phyloP scores from a whole-genome alignment of 2,888 invertebrate species.

The Drosophila mulleri region DNA sequence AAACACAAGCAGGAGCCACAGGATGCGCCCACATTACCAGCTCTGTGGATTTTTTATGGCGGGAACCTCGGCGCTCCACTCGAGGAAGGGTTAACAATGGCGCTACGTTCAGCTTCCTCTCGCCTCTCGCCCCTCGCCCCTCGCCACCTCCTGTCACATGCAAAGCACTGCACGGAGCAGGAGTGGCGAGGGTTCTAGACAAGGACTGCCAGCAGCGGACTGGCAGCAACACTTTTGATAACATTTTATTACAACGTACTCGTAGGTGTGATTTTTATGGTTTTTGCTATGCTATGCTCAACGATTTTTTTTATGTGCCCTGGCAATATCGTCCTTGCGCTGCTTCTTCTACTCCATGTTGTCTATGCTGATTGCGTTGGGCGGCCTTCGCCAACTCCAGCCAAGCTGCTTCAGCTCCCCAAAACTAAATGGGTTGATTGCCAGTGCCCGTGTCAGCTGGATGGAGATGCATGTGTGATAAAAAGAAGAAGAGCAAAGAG shows the following conservation, averaged over 20 bases:
- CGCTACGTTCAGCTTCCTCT: slow-evolving; percentile 59
- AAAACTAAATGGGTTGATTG: slow-evolving; percentile 41
- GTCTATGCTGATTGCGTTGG: slow-evolving; percentile 73
- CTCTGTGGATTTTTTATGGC: slow-evolving; percentile 69
- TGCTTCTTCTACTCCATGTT: slow-evolving; percentile 45
- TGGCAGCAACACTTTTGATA: slow-evolving; percentile 80
- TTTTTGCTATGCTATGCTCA: slow-evolving; percentile 80
- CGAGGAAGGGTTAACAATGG: slow-evolving; percentile 74
- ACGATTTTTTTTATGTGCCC: slow-evolving; percentile 67
- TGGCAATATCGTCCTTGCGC: slow-evolving; percentile 46
- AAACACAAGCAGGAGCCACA: slow-evolving; percentile 43
- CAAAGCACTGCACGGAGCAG: slow-evolving; percentile 55
- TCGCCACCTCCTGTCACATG: slow-evolving; percentile 66
- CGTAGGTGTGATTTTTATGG: slow-evolving; percentile 83
- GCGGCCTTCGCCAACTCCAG: slow-evolving; percentile 9
- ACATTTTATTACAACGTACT: slow-evolving; percentile 81
- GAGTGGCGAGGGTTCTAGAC: slow-evolving; percentile 1
- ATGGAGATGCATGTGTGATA: slow-evolving; percentile 16
- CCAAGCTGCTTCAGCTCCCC: not conserved
- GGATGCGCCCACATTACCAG: slow-evolving; percentile 66
- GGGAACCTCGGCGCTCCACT: slow-evolving; percentile 57
- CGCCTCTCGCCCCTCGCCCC: not conserved
- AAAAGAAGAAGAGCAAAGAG: slow-evolving; percentile 19
- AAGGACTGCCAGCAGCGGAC: slow-evolving; percentile 45
- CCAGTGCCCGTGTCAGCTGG: slow-evolving; percentile 12